A percentile compares a stretch with the other conserved stretches of the same genome.
phyloP scores from a whole-genome alignment of 2,797 vertebrate genomes.

The Syngnathus rostellatus region DNA sequence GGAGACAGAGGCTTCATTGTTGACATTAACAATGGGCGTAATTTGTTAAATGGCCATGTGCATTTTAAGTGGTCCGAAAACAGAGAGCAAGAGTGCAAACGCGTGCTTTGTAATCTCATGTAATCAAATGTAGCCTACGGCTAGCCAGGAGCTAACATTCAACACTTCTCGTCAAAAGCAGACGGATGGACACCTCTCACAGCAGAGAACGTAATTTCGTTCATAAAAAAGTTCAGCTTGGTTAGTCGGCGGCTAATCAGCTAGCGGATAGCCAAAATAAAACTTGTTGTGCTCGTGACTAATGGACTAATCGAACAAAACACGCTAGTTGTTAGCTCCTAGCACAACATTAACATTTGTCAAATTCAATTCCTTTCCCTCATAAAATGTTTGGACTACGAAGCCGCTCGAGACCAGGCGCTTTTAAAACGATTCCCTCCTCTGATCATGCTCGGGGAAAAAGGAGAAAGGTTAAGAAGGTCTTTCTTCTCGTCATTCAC shows the following conservation, averaged over 20 bases:
- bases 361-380: neutral
- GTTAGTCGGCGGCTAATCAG: no score
- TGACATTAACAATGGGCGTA: slow-evolving; percentile 41
- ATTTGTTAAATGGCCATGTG: slow-evolving; percentile 44
- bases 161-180: no score
- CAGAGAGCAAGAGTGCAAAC: no score
- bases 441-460: no score
- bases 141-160: neutral
- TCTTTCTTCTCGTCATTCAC: neutral
- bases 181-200: no score
- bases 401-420: no score
- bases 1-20: slow-evolving; percentile 58
- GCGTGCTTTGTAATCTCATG: neutral
- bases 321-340: neutral
- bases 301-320: neutral
- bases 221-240: no score
- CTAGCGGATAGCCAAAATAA: neutral
- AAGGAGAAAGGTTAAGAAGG: neutral
- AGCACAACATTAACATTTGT: neutral
- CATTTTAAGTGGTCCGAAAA: slow-evolving; percentile 34
- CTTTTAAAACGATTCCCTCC: no score
- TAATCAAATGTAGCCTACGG: neutral
- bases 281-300: no score
- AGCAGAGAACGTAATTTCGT: no score
- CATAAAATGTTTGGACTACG: neutral